Evolutionary conservation across 2,888 invertebrate genomes (phyloP).

Genomic region (Apamea anceps): DNA sequence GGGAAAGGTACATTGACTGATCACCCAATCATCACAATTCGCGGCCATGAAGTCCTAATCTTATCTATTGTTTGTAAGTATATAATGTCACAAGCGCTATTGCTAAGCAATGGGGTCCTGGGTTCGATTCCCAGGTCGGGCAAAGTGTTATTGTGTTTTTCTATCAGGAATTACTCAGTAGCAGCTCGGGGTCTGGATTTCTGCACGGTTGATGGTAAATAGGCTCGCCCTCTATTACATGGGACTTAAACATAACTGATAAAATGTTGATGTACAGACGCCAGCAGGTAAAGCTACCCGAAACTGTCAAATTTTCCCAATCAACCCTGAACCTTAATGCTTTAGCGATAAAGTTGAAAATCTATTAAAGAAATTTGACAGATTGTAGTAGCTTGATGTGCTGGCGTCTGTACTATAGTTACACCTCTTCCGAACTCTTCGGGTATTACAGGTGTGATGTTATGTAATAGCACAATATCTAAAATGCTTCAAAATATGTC

Average conservation of each 20-base stretch:
- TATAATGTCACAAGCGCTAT: no score
- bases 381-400: no score
- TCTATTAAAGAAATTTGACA: no score
- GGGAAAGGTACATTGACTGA: background rate
- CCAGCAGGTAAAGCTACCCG: no score
- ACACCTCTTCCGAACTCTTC: background rate
- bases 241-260: background rate
- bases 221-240: background rate
- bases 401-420: no score
- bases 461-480: background rate
- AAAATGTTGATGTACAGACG: background rate
- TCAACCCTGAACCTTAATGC: no score
- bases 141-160: background rate
- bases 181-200: background rate
- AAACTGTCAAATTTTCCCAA: no score
- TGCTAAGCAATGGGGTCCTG: no score
- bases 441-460: background rate
- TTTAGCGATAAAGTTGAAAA: no score
- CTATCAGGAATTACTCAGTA: background rate
- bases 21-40: background rate
- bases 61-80: no score
- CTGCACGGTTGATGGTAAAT: no score
- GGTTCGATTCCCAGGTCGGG: background rate
- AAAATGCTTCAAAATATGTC: background rate
- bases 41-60: background rate